These are phyloP conservation scores for Syndactyla subalaris DNA, from an alignment of 2,797 vertebrate genomes.

Conservation along the genomic window DNA sequence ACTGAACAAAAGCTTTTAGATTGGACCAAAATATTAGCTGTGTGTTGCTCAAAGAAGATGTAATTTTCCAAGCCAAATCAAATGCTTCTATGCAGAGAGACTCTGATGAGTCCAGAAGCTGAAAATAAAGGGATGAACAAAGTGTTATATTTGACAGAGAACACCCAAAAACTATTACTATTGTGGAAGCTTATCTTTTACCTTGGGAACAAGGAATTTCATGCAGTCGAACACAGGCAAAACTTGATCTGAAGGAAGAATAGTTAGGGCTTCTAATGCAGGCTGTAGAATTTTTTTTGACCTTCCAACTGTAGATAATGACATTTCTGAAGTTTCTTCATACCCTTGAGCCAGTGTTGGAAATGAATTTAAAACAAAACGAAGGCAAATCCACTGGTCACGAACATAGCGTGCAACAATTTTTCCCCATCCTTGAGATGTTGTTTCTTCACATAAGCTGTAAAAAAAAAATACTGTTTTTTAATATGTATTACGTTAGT, in stretches of 20 bases:
- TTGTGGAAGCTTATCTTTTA: constrained; percentile 38
- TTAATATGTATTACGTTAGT: neutral
- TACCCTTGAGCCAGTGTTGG: neutral
- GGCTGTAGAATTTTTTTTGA: constrained; percentile 62
- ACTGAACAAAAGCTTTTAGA: constrained; percentile 85
- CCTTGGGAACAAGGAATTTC: constrained; percentile 85
- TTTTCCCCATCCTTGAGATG: constrained; percentile 87
- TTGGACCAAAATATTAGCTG: constrained; percentile 92
- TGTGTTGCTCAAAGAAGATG: constrained; percentile 87
- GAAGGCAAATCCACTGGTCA: constrained; percentile 91
- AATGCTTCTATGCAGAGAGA: constrained; percentile 85
- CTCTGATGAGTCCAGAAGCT: constrained; percentile 82
- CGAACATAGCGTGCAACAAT: constrained; percentile 83
- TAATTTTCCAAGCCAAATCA: constrained; percentile 86
- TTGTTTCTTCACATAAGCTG: constrained; percentile 76
- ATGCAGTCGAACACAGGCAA: constrained; percentile 88
- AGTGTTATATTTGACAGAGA: neutral
- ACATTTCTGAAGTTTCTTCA: neutral
- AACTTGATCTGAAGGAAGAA: constrained; percentile 88
- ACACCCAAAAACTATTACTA: neutral
- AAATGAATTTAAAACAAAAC: constrained; percentile 76
- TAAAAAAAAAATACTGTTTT: neutral
- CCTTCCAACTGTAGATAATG: neutral
- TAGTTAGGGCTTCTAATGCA: constrained; percentile 83
- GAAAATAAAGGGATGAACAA: neutral